Evolutionary conservation across 2,797 vertebrate genomes (phyloP).

Genomic region (Poeciliopsis gracilis): DNA sequence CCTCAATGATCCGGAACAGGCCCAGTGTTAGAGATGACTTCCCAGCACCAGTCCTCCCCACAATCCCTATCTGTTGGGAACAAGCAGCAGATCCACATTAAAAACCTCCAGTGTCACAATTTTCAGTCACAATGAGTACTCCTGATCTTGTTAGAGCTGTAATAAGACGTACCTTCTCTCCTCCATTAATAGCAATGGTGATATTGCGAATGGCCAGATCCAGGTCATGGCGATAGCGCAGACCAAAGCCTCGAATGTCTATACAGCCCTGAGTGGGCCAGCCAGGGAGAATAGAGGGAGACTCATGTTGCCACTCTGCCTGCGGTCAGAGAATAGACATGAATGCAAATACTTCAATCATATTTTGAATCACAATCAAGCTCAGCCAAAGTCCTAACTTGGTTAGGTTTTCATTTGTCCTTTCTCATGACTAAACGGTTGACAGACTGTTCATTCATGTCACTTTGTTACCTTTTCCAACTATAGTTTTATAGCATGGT

Average conservation of each 20-base stretch:
- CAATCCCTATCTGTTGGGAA: constrained; percentile 88
- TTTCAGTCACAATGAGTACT: not conserved
- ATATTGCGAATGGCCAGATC: constrained; percentile 90
- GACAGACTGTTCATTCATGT: not conserved
- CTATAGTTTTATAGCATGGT: not conserved
- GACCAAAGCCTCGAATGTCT: constrained; percentile 84
- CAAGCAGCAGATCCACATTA: not conserved
- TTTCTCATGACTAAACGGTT: not conserved
- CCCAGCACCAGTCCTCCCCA: constrained; percentile 94
- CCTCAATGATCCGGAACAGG: constrained; percentile 94
- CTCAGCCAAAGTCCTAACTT: not conserved
- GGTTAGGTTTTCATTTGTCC: not conserved
- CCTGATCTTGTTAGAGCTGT: not conserved
- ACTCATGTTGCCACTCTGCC: constrained; percentile 86
- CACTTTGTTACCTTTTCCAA: constrained; percentile 10
- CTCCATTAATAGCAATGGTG: constrained; percentile 83
- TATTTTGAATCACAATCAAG: not conserved
- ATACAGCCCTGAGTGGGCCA: constrained; percentile 90
- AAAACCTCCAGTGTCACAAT: not conserved
- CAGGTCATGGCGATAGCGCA: constrained; percentile 91
- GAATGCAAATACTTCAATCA: not conserved
- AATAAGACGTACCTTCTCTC: constrained; percentile 87
- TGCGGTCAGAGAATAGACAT: constrained; percentile 48
- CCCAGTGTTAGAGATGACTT: constrained; percentile 95
- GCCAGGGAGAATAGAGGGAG: constrained; percentile 65